Evolutionary conservation across 2,797 vertebrate species (phyloP), one percentile per base, ranked within the genome.

Genomic region (Galago senegalensis): DNA sequence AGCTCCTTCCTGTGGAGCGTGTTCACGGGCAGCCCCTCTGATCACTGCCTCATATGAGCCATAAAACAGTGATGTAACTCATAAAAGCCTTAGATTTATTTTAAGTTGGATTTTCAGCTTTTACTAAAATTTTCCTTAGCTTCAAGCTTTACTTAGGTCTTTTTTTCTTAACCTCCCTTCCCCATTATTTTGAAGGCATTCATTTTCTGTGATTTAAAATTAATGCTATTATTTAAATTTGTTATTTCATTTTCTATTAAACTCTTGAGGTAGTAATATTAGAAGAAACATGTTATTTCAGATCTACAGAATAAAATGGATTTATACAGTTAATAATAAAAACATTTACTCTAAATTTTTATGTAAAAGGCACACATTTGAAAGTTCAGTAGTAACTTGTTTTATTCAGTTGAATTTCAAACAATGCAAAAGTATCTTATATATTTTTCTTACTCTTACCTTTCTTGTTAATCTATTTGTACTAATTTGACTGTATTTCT

Each of bases 231-330:
- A 58, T 70, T 83, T 76, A 70, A 87, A 85, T 89, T 88, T 91
- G 11, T 80, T 25, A 83, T 92, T 92, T 93, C 10, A 56, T 76
- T 87, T 93, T 81, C 75, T 43, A 3, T 46, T 79, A 92, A 76
- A 7, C 31, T 69, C 29, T 83, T 83, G 21, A 93, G 79, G 70
- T 16, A 67, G 13, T 23, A 87, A 31, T 37, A 91, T 21, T 88
- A 16, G 4, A 77, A 70, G 23, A 73, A 83, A 87, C 67, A 1
- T 1, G 27, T 21, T 21, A 65, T 61, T 82, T 93, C 34, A 83
- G 27, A 75, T 40, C 83, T 34, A 7, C 14, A 75, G 13, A 29
- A 43, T 73, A 43, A 61, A 37, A 63, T 17, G 92, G 8, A 70
- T 46, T 81, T 81, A 58, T 63, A 56, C 8, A 65, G 3, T 72